Conservation (phyloP, 2,888 invertebrate genomes). For the Stegophylla sp. region DNA sequence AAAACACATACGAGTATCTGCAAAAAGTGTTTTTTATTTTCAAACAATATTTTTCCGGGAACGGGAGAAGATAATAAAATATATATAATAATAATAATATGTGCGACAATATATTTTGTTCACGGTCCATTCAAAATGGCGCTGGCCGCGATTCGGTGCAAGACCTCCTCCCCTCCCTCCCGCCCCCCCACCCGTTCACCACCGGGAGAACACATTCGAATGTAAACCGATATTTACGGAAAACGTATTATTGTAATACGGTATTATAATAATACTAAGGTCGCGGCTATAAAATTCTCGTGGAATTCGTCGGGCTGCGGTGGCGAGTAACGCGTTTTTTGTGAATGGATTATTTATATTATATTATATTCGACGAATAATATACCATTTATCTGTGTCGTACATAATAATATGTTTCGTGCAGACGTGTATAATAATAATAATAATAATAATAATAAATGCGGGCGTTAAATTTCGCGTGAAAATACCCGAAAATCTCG, state of each 20-base stretch:
- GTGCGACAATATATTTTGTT: too few species aligned
- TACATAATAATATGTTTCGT: neutral
- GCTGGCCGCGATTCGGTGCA: too few species aligned
- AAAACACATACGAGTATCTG: too few species aligned
- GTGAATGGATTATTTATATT: slow-evolving; percentile 50
- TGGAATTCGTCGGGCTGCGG: neutral
- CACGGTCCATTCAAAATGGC: too few species aligned
- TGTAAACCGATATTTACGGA: slow-evolving; percentile 11
- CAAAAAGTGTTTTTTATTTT: too few species aligned
- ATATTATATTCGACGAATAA: neutral
- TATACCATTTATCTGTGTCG: too few species aligned
- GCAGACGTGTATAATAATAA: neutral
- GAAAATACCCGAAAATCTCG: slow-evolving; percentile 50
- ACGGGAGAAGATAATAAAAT: too few species aligned
- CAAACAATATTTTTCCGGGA: too few species aligned
- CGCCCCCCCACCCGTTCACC: too few species aligned
- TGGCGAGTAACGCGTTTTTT: slow-evolving; percentile 2
- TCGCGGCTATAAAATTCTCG: neutral
- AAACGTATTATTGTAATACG: neutral
- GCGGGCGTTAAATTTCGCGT: slow-evolving; percentile 47
- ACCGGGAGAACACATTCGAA: neutral
- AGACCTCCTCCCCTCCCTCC: too few species aligned
- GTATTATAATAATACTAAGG: neutral
- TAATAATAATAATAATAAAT: slow-evolving; percentile 1
- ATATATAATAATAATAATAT: too few species aligned